Evolutionary conservation across 2,113 vertebrate species (phyloP), one percentile per base, ranked within the genome.

Genomic region (Leptocoma aspasia): DNA sequence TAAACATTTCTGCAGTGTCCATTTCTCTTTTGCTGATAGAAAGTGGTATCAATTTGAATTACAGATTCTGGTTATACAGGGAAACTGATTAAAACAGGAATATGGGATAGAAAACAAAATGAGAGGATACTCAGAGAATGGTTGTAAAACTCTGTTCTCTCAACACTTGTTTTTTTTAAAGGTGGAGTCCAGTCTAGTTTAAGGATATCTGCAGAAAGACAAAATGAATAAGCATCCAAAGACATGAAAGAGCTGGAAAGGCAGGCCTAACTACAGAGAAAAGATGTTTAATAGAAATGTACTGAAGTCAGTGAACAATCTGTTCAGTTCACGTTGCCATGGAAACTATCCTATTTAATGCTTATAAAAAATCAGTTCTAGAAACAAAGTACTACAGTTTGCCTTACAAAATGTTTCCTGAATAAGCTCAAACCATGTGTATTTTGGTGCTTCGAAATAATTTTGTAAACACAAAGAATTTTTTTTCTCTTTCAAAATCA

Each of bases 281-380:
- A 95, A 96, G 93, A 95, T 92, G 71, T 85, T 95, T 94, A 91
- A 96, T 92, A 96, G 88, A 95, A 96, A 94, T 92, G 95, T 97
- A 95, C 82, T 95, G 88, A 97, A 97, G 95, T 95, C 95, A 92
- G 81, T 95, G 95, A 92, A 95, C 96, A 97, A 96, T 96, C 95
- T 92, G 95, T 97, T 96, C 95, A 79, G 96, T 95, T 94, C 94
- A 87, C 23, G 96, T 98, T 97, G 72, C 95, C 92, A 91, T 98
- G 93, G 97, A 91, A 98, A 98, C 97, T 92, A 60, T 70, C 95
- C 92, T 91, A 96, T 97, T 97, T 97, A 97, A 94, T 91, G 88
- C 42, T 86, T 9, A 0, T n/a, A 87, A 89, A 89, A 96, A 95
- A 86, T 89, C 82, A 82, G 63, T 91, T 86, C 76, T 88, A 95